Evolutionary conservation across 1,140 invertebrate genomes (phyloP), one percentile per base, ranked within the genome.

Genomic region (Yoshiicerus persimilis): DNA sequence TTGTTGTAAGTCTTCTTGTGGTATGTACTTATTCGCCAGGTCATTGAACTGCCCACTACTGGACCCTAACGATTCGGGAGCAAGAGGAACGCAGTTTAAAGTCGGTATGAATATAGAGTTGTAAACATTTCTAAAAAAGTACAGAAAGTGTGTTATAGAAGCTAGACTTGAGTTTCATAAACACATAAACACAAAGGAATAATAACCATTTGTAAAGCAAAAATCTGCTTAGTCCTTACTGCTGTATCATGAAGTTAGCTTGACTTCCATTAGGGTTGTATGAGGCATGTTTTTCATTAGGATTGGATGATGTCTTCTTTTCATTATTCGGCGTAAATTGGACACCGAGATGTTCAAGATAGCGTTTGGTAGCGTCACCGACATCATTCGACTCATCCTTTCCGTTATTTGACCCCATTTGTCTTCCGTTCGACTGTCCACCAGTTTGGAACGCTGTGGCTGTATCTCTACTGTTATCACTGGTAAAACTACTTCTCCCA

Each of bases 101-200:
- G 80, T 87, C 4, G 88, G 88, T 20, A 89, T 86, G 34, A 85
- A 89, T 36, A 89, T 87, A 10, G 88, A 89, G 38, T 89, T 89
- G 86, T 87, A 89, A 3, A 89, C 88, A 34, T 89, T 89, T 66
- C 88, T 89, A 32, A 70, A 87, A 89, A 8, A 36, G 13, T 2
- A 13, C 20, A 56, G 11, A 47, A 36, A 75, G 20, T 36, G 0
- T 77, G 0, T 36, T 77, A 32, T 5, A 20, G 10, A 8, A 13
- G 6, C 16, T 8, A 30, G 10, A 66, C 1, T 25, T 6, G 6
- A 5, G 25, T 0, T 75, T 75, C 6, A 36, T 9, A 66, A 2
- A 2, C 5, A n/a, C 9, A 2, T 25, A 25, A 23, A 30, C 8
- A 70, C 25, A 70, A 9, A 6, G 23, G 23, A 27, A 27, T 25